phyloP scores from a whole-genome alignment of 92 coral and sea anemone species.

The Parazoanthus atlanticus region DNA sequence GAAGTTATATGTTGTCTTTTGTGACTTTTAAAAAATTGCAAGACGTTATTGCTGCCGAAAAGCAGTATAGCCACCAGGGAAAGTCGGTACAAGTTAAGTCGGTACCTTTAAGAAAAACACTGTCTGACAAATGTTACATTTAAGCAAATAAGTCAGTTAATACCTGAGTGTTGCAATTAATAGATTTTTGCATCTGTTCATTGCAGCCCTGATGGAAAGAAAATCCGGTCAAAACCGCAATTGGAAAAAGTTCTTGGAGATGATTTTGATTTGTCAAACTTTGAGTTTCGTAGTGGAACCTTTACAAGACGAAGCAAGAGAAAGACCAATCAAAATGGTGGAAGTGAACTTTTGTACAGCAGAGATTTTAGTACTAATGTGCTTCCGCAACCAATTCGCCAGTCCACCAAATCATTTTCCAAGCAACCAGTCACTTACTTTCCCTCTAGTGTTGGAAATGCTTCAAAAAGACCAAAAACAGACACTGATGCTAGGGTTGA shows the following conservation, averaged over 20 bases:
- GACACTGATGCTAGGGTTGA: conserved; percentile 65
- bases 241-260: conserved; percentile 85
- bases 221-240: conserved; percentile 96
- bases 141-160: too few relatives aligned
- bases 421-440: conserved; percentile 90
- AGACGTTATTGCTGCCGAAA: too few relatives aligned
- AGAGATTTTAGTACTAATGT: conserved; percentile 80
- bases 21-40: too few relatives aligned
- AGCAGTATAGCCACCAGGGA: too few relatives aligned
- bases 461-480: conserved; percentile 66
- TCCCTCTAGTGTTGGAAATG: conserved; percentile 59
- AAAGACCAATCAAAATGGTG: conserved; percentile 66
- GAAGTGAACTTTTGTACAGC: conserved; percentile 64
- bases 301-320: conserved; percentile 85
- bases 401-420: conserved; percentile 88
- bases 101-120: too few relatives aligned
- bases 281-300: conserved; percentile 95
- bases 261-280: conserved; percentile 89
- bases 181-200: neutral
- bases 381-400: conserved; percentile 83
- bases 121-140: too few relatives aligned
- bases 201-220: conserved; percentile 97
- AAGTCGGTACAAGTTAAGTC: too few relatives aligned
- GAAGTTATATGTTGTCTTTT: too few relatives aligned
- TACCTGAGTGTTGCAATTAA: too few relatives aligned